phyloP scores from a whole-genome alignment of 2,113 vertebrate genomes.

The Panthera uncia region DNA sequence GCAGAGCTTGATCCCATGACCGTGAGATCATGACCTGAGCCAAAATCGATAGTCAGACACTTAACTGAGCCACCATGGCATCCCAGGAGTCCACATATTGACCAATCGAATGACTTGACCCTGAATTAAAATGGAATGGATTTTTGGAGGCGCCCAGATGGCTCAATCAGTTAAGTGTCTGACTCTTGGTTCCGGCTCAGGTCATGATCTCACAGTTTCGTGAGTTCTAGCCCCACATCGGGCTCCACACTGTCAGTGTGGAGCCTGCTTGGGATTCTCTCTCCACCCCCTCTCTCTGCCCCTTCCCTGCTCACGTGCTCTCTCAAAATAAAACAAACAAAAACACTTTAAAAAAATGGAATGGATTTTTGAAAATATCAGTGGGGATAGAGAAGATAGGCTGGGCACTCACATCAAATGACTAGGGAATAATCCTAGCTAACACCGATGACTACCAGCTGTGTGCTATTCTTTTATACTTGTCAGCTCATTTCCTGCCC shows the following conservation, averaged over 20 bases:
- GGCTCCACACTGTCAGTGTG: too few relatives aligned
- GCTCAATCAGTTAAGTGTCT: too few relatives aligned
- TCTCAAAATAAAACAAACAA: too few relatives aligned
- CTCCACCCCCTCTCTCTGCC: too few relatives aligned
- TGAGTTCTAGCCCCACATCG: too few relatives aligned
- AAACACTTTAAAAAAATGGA: neutral
- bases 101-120: neutral
- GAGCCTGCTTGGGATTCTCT: too few relatives aligned
- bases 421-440: neutral
- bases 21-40: too few relatives aligned
- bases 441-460: neutral
- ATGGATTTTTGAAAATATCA: neutral
- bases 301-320: too few relatives aligned
- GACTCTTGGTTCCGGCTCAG: too few relatives aligned
- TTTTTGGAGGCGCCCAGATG: neutral
- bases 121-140: conserved; percentile 13
- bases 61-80: neutral
- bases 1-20: too few relatives aligned
- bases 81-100: neutral
- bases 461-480: neutral
- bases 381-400: neutral
- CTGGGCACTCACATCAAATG: neutral
- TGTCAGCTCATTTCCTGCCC: neutral
- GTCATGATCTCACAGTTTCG: too few relatives aligned
- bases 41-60: too few relatives aligned